phyloP scores from a whole-genome alignment of 2,797 vertebrate genomes.

The Muscicapa striata region DNA sequence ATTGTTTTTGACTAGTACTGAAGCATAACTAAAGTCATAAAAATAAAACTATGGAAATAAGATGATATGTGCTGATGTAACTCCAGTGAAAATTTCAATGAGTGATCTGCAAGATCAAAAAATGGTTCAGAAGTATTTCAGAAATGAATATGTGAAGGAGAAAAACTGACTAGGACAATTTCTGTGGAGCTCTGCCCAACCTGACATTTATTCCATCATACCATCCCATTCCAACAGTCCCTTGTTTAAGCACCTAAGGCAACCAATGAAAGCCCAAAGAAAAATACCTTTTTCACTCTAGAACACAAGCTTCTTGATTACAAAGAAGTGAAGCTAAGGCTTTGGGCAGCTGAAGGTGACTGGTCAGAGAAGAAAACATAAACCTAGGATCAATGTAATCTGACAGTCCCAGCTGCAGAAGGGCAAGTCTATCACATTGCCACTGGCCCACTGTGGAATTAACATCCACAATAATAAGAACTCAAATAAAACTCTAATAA shows the following conservation, averaged over 20 bases:
- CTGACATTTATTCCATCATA: neutral
- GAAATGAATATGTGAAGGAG: neutral
- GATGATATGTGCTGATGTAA: neutral
- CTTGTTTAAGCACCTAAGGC: neutral
- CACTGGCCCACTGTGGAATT: neutral
- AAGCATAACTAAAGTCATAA: neutral
- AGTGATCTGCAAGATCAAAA: neutral
- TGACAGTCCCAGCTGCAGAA: neutral
- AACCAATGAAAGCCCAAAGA: neutral
- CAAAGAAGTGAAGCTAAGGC: neutral
- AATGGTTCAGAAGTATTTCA: neutral
- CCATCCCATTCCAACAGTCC: neutral
- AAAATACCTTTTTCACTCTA: neutral
- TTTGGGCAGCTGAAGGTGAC: neutral
- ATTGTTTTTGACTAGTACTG: neutral
- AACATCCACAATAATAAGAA: neutral
- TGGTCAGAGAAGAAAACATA: neutral
- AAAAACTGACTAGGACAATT: neutral
- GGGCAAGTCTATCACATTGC: neutral
- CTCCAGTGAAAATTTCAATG: neutral
- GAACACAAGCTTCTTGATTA: neutral
- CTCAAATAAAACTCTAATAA: neutral
- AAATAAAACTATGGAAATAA: neutral
- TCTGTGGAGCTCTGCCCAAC: neutral
- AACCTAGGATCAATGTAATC: neutral